phyloP scores from a whole-genome alignment of 2,888 invertebrate species.

The Drosophila incognita region DNA sequence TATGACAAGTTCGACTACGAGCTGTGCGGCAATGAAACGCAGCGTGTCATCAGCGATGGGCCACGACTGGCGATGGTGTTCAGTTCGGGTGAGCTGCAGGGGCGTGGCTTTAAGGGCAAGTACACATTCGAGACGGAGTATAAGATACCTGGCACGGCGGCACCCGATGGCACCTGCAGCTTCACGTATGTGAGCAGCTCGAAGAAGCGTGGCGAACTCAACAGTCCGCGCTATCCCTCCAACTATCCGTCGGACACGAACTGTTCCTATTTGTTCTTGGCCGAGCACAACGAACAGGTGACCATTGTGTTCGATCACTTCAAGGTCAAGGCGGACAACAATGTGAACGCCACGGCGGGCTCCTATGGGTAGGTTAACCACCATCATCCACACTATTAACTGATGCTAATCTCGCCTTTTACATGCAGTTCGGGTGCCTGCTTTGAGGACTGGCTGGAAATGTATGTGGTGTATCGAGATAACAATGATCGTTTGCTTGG shows the following conservation, averaged over 20 bases:
- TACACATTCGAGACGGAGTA: conserved; percentile 90
- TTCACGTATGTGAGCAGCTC: conserved; percentile 96
- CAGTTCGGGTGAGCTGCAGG: conserved; percentile 95
- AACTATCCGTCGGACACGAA: conserved; percentile 98
- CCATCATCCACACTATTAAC: not conserved
- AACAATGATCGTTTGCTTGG: conserved; percentile 93
- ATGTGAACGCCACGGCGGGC: conserved; percentile 91
- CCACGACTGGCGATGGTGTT: conserved; percentile 97
- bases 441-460: conserved; percentile 97
- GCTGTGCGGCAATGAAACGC: conserved; percentile 95
- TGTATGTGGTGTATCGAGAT: conserved; percentile 95
- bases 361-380: conserved; percentile 88
- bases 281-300: conserved; percentile 94
- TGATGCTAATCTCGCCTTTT: not conserved
- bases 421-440: conserved; percentile 89
- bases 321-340: conserved; percentile 92
- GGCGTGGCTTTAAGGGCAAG: conserved; percentile 92
- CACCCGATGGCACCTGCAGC: conserved; percentile 95
- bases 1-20: conserved; percentile 97
- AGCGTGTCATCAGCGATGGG: conserved; percentile 94
- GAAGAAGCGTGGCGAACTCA: conserved; percentile 95
- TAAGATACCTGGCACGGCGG: conserved; percentile 96
- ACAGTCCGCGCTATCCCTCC: conserved; percentile 97
- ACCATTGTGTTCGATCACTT: conserved; percentile 96
- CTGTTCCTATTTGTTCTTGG: conserved; percentile 96